Conservation (phyloP, 92 coral and sea anemone species). For the Isaurus tuberculatus region DNA sequence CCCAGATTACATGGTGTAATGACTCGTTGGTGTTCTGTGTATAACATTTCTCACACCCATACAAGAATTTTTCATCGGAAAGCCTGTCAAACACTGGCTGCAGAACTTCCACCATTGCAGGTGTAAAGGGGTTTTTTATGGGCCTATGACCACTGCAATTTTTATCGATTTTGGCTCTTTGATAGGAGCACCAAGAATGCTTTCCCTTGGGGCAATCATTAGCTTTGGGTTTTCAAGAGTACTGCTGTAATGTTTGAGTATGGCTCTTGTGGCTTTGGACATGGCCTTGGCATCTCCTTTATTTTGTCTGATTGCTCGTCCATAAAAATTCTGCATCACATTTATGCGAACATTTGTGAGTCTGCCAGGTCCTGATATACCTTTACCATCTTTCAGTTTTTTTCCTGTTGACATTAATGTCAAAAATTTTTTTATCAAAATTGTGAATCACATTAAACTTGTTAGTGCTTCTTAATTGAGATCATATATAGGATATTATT, state of each 20-base stretch:
- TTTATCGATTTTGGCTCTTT: slow-evolving; percentile 33
- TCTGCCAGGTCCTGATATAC: slow-evolving; percentile 43
- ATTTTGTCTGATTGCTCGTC: slow-evolving; percentile 44
- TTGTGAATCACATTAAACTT: too few species aligned
- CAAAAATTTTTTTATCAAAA: not conserved
- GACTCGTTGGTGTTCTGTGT: slow-evolving; percentile 67
- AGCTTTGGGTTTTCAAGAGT: slow-evolving; percentile 50
- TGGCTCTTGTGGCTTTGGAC: slow-evolving; percentile 46
- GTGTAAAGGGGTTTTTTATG: slow-evolving; percentile 51
- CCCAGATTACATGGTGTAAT: slow-evolving; percentile 48
- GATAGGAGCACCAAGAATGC: slow-evolving; percentile 53
- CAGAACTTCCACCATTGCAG: slow-evolving; percentile 53
- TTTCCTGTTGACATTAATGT: slow-evolving; percentile 35
- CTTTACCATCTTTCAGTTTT: slow-evolving; percentile 50
- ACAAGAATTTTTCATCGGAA: slow-evolving; percentile 53
- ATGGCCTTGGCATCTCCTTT: slow-evolving; percentile 44
- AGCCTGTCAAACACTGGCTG: slow-evolving; percentile 50
- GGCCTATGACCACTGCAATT: slow-evolving; percentile 35
- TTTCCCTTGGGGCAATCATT: slow-evolving; percentile 45
- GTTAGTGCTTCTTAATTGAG: too few species aligned
- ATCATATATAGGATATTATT: too few species aligned
- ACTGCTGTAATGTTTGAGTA: slow-evolving; percentile 57
- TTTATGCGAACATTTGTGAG: slow-evolving; percentile 44
- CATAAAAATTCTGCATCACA: slow-evolving; percentile 55
- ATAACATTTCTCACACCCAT: slow-evolving; percentile 59